phyloP scores from a whole-genome alignment of 2,113 vertebrate genomes.

The Octodon degus region DNA sequence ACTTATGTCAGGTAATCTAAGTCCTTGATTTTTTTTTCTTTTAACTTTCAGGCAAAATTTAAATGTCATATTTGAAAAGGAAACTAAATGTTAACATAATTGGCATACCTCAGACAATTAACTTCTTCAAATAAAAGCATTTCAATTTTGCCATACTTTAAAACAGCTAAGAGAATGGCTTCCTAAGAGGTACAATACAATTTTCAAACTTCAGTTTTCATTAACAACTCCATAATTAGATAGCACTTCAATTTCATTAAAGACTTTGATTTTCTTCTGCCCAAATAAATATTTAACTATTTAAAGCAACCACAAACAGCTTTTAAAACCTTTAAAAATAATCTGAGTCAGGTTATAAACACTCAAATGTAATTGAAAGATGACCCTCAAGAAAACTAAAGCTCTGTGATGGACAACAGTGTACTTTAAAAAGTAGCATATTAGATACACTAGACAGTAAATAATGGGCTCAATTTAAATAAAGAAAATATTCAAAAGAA shows the following conservation, averaged over 20 bases:
- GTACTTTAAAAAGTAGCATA: not conserved
- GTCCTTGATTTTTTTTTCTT: not conserved
- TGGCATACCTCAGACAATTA: not conserved
- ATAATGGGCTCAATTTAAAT: constrained; percentile 41
- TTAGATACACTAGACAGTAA: not conserved
- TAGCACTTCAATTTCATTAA: constrained; percentile 32
- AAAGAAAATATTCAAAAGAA: constrained; percentile 13
- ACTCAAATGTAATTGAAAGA: constrained; percentile 50
- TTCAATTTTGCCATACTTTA: constrained; percentile 47
- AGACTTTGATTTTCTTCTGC: constrained; percentile 61
- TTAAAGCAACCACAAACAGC: constrained; percentile 42
- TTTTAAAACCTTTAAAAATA: constrained; percentile 60
- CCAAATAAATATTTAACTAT: constrained; percentile 66
- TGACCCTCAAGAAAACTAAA: constrained; percentile 48
- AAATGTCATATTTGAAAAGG: constrained; percentile 49
- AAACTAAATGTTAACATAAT: constrained; percentile 39
- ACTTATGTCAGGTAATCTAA: not conserved
- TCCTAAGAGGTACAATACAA: not conserved
- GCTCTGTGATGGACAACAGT: not conserved
- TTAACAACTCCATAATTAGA: constrained; percentile 40
- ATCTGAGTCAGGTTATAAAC: constrained; percentile 2
- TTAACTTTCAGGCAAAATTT: constrained; percentile 55
- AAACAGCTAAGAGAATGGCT: constrained; percentile 16
- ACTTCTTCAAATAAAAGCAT: constrained; percentile 33
- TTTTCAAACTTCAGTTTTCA: constrained; percentile 50